phyloP scores from a whole-genome alignment of 2,797 vertebrate species.

The Nannoperca obscura region DNA sequence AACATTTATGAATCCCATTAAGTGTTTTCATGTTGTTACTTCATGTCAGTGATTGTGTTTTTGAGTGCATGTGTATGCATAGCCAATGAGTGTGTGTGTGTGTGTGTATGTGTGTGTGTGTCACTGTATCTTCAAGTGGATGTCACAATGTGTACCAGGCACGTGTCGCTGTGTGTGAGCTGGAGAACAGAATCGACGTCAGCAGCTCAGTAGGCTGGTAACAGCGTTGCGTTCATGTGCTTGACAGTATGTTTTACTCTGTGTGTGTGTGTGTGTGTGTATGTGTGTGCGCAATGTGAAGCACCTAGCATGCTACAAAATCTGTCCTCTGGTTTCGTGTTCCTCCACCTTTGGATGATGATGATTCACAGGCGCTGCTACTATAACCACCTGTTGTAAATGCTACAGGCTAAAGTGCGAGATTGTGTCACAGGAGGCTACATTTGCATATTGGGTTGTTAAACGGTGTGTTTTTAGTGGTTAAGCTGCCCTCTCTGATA shows the following conservation, averaged over 20 bases:
- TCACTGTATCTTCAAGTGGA: constrained; percentile 34
- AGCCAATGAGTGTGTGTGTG: constrained; percentile 9
- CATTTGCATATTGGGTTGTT: neutral
- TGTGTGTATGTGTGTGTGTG: constrained; percentile 28
- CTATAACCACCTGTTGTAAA: neutral
- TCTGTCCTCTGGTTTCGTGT: neutral
- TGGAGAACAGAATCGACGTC: constrained; percentile 53
- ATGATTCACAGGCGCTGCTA: neutral
- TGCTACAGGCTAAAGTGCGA: neutral
- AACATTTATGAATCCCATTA: constrained; percentile 5
- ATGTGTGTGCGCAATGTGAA: constrained; percentile 1
- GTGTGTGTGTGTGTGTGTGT: constrained; percentile 1
- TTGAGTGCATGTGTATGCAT: neutral
- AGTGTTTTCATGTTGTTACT: neutral
- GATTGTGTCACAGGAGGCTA: neutral
- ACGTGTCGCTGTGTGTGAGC: constrained; percentile 67
- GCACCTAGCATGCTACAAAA: neutral
- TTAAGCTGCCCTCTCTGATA: too few species aligned
- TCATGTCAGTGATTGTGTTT: neutral
- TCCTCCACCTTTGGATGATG: neutral
- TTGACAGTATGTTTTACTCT: constrained; percentile 28
- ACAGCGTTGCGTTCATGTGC: constrained; percentile 40
- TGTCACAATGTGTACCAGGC: constrained; percentile 35
- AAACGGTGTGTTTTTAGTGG: neutral
- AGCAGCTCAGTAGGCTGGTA: constrained; percentile 47